These are phyloP conservation scores for Neria commutata DNA, from an alignment of 2,888 invertebrate genomes.

Conservation along the genomic window DNA sequence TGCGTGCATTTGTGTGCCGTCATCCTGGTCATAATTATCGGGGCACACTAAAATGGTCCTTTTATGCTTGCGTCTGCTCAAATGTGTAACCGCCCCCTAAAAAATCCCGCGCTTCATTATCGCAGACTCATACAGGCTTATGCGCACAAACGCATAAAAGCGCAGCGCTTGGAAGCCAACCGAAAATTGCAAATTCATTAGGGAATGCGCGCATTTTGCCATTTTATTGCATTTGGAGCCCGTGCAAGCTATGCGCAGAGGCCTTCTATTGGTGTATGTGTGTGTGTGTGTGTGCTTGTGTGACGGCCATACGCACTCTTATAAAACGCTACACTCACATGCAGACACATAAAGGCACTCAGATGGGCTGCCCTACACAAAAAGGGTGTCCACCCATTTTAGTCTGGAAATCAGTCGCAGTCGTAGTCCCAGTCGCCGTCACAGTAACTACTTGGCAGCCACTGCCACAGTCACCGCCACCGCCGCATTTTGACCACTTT, in stretches of 20 bases:
- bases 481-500: conserved; percentile 54
- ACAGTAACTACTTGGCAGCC: too few relatives aligned
- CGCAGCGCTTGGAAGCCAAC: not conserved
- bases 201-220: conserved; percentile 27
- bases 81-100: conserved; percentile 3
- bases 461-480: conserved; percentile 16
- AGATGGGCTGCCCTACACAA: conserved; percentile 3
- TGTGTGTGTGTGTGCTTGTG: too few relatives aligned
- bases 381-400: conserved; percentile 47
- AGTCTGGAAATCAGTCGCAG: conserved; percentile 48
- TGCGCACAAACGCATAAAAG: not conserved
- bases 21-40: not conserved
- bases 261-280: too few relatives aligned
- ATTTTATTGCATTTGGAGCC: not conserved
- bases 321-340: not conserved
- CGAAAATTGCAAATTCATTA: conserved; percentile 38
- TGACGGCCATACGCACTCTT: conserved; percentile 3
- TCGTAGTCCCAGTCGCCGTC: too few relatives aligned
- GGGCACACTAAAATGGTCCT: not conserved
- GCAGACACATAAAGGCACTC: not conserved
- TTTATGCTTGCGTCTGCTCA: conserved; percentile 1
- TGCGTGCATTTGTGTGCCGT: too few relatives aligned
- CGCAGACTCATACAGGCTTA: not conserved
- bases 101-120: conserved; percentile 1
- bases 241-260: too few relatives aligned